phyloP scores from a whole-genome alignment of 2,888 invertebrate species.

The Mesorhabditis belari region DNA sequence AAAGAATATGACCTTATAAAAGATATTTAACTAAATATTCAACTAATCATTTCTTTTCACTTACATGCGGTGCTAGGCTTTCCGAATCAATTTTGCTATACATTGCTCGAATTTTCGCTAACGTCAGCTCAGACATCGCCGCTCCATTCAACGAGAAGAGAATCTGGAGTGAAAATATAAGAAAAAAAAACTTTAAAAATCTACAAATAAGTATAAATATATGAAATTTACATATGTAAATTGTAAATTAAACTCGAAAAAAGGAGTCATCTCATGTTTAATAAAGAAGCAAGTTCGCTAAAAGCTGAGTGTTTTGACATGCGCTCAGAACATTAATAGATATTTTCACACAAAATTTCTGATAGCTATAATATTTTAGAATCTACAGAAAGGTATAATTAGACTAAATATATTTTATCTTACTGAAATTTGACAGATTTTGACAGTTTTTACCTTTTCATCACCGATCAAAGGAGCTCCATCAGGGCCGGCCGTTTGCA shows the following conservation, averaged over 20 bases:
- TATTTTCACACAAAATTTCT: not conserved
- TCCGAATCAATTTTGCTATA: constrained; percentile 93
- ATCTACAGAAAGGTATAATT: too few relatives aligned
- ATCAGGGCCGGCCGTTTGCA: constrained; percentile 62
- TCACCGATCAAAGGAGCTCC: constrained; percentile 67
- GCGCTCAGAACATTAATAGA: too few relatives aligned
- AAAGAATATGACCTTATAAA: constrained; percentile 8
- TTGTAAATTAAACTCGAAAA: too few relatives aligned
- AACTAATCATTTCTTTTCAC: constrained; percentile 3
- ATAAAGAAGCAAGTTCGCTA: too few relatives aligned
- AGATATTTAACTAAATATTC: not conserved
- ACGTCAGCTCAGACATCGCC: constrained; percentile 84
- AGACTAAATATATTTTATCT: not conserved
- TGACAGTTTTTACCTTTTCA: constrained; percentile 67
- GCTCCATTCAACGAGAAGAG: constrained; percentile 73
- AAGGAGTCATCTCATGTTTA: too few relatives aligned
- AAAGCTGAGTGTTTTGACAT: too few relatives aligned
- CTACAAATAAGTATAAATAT: too few relatives aligned
- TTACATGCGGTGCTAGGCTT: constrained; percentile 79
- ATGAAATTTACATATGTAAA: too few relatives aligned
- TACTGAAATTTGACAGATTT: constrained; percentile 70
- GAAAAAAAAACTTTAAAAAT: too few relatives aligned
- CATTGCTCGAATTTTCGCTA: constrained; percentile 88
- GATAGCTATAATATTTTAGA: not conserved
- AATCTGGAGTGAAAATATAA: constrained; percentile 75